These are phyloP conservation scores for Poecilia latipinna DNA, from an alignment of 2,113 vertebrate genomes.

Conservation along the genomic window DNA sequence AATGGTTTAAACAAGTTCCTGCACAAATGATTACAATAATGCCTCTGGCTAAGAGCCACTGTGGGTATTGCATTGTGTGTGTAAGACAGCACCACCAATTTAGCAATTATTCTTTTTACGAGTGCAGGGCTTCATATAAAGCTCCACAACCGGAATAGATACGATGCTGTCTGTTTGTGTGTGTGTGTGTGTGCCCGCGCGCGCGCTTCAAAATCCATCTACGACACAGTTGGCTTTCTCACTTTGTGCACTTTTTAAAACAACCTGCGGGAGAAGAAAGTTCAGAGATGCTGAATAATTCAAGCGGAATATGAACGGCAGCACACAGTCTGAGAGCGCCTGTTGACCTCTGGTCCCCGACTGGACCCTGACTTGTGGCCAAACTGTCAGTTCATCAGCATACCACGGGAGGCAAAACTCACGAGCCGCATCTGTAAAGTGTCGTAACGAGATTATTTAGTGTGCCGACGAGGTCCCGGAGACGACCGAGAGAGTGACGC, in stretches of 20 bases:
- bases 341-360: constrained; percentile 26
- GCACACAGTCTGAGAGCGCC: constrained; percentile 21
- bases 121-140: constrained; percentile 2
- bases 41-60: constrained; percentile 12
- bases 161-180: neutral
- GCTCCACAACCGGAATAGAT: neutral
- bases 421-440: constrained; percentile 76
- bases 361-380: constrained; percentile 35
- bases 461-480: constrained; percentile 61
- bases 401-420: constrained; percentile 46
- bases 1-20: constrained; percentile 13
- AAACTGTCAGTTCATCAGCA: constrained; percentile 35
- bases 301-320: constrained; percentile 23
- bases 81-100: constrained; percentile 16
- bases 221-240: constrained; percentile 20
- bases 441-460: constrained; percentile 71
- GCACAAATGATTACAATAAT: constrained; percentile 15
- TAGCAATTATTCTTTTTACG: constrained; percentile 10
- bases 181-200: no score
- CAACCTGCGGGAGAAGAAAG: constrained; percentile 16
- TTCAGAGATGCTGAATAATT: constrained; percentile 26
- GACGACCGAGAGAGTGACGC: constrained; percentile 53
- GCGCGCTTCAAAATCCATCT: constrained; percentile 17
- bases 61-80: constrained; percentile 14
- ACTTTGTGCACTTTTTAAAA: constrained; percentile 15